A percentile compares a stretch with the other conserved stretches of the same genome.
These are phyloP conservation scores for Actenoides lindsayi DNA, from an alignment of 2,113 vertebrate species.

Conservation along the genomic window DNA sequence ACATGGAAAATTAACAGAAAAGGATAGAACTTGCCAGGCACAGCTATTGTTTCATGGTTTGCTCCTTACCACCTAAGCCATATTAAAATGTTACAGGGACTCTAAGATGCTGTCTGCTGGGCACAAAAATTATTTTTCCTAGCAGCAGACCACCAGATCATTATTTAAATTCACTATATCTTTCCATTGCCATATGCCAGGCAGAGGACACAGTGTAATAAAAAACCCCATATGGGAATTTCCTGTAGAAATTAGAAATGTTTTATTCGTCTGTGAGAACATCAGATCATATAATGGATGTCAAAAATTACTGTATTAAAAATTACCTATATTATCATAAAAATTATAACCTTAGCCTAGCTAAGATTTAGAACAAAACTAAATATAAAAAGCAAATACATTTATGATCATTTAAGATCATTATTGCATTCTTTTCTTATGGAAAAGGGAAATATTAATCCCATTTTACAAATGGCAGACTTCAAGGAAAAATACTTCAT, in stretches of 20 bases:
- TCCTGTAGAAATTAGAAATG: neutral
- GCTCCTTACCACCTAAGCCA: neutral
- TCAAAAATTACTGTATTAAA: neutral
- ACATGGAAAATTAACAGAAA: neutral
- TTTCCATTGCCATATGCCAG: neutral
- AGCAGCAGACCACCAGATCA: neutral
- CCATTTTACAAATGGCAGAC: neutral
- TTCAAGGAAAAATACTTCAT: neutral
- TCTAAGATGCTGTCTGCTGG: neutral
- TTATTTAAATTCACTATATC: neutral
- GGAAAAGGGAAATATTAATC: neutral
- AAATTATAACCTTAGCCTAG: neutral
- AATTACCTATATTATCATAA: neutral
- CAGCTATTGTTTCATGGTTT: neutral
- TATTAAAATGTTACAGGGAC: neutral
- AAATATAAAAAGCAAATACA: neutral
- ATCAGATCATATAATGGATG: neutral
- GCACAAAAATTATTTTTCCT: neutral
- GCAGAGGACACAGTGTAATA: neutral
- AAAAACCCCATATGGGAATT: neutral
- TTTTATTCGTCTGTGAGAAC: neutral
- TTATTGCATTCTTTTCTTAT: neutral
- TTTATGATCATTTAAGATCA: neutral
- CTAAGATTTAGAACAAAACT: neutral
- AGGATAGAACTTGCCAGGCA: neutral